Percentiles rank a stretch among this genome's conserved stretches.
phyloP scores from a whole-genome alignment of 2,888 invertebrate genomes.

The Philereme vetulata region DNA sequence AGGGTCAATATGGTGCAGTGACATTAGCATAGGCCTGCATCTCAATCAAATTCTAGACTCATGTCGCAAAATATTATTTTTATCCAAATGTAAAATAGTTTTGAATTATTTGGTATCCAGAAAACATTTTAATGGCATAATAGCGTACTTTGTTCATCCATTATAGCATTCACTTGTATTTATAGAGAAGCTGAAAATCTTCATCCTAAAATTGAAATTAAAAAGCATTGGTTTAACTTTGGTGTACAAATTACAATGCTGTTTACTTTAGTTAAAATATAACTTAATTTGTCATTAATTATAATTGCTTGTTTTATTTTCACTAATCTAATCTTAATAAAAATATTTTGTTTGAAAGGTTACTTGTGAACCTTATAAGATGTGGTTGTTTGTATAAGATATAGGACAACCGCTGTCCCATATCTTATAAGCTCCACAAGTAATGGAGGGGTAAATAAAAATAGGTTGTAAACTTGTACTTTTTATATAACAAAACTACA shows the following conservation, averaged over 20 bases:
- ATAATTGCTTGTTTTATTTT: constrained; percentile 25
- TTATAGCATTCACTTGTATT: constrained; percentile 30
- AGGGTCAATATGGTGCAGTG: constrained; percentile 37
- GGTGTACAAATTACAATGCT: constrained; percentile 37
- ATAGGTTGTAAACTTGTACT: constrained; percentile 75
- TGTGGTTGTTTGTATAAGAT: no score
- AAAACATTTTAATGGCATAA: constrained; percentile 22
- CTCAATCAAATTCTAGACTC: constrained; percentile 20
- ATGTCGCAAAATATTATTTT: constrained; percentile 22
- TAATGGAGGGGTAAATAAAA: constrained; percentile 33
- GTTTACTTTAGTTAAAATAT: constrained; percentile 42
- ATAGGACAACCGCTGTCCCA: no score
- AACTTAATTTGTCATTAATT: constrained; percentile 33
- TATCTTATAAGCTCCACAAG: no score
- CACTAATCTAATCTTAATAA: background rate
- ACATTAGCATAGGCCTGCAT: constrained; percentile 26
- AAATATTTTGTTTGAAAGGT: no score
- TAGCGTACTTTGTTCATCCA: constrained; percentile 22
- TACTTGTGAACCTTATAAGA: no score
- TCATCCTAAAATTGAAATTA: constrained; percentile 30
- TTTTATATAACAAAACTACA: constrained; percentile 84
- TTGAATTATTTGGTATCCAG: constrained; percentile 22
- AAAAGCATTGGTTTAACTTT: constrained; percentile 14
- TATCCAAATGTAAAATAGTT: constrained; percentile 27
- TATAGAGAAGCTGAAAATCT: constrained; percentile 10